Conservation (phyloP, 2,113 vertebrate genomes). For the Microcebus ravelobensis region DNA sequence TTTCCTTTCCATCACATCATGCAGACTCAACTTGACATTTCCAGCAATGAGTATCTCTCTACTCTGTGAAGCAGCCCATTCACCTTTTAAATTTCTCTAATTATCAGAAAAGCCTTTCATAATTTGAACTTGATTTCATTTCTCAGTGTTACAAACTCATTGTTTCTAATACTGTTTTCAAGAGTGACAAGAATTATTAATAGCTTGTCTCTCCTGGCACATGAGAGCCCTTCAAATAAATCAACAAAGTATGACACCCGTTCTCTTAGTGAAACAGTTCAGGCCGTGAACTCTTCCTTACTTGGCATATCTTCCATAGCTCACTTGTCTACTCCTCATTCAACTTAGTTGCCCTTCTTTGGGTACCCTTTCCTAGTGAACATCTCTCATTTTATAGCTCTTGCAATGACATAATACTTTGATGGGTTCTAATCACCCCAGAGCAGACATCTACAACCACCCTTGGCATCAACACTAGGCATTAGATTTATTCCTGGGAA, state of each 20-base stretch:
- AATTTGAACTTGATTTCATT: not conserved
- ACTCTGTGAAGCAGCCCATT: not conserved
- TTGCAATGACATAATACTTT: not conserved
- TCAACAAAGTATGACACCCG: not conserved
- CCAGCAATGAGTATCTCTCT: not conserved
- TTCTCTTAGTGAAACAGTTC: not conserved
- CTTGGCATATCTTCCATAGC: not conserved
- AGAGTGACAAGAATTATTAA: not conserved
- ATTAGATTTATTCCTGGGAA: not conserved
- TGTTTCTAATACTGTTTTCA: conserved; percentile 22
- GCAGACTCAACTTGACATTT: conserved; percentile 6
- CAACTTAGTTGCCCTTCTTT: not conserved
- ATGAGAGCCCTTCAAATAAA: not conserved
- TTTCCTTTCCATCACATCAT: not conserved
- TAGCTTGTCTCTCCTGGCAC: not conserved
- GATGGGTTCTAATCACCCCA: not conserved
- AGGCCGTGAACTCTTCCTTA: not conserved
- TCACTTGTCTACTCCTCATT: not conserved
- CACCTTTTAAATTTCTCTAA: not conserved
- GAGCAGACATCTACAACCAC: not conserved
- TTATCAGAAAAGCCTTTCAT: conserved; percentile 37
- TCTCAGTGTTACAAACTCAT: not conserved
- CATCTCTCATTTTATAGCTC: not conserved
- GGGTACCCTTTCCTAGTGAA: not conserved
- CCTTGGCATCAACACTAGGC: not conserved